phyloP scores from a whole-genome alignment of 2,113 vertebrate genomes.

The Gymnorhina tibicen region DNA sequence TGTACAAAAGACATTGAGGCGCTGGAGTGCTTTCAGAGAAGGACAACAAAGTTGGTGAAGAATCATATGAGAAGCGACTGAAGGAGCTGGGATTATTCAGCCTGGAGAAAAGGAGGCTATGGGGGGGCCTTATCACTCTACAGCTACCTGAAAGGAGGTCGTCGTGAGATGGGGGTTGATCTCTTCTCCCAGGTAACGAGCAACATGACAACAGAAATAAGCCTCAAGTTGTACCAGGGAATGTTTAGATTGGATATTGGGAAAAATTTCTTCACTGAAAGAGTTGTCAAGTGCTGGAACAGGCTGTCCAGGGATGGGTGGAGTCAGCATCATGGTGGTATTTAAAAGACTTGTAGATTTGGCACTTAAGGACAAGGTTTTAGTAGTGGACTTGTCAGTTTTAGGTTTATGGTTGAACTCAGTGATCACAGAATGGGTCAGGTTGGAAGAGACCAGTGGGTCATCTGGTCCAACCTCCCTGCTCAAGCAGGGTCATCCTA shows the following conservation, averaged over 20 bases:
- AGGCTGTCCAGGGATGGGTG: background rate
- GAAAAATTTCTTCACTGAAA: background rate
- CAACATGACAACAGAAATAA: background rate
- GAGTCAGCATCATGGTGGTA: background rate
- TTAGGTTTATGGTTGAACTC: background rate
- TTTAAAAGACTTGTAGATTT: background rate
- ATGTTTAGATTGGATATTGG: background rate
- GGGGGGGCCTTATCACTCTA: too few relatives aligned
- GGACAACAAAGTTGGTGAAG: background rate
- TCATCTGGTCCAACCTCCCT: background rate
- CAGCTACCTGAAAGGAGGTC: background rate
- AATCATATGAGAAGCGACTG: background rate
- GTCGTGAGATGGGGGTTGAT: fast-evolving
- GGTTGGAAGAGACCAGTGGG: background rate
- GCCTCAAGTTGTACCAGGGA: background rate
- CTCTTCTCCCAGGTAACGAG: background rate
- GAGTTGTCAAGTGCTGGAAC: background rate
- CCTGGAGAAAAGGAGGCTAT: background rate
- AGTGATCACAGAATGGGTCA: background rate
- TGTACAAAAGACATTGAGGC: background rate
- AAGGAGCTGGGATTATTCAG: background rate
- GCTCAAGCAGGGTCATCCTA: background rate
- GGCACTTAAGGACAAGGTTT: too few relatives aligned
- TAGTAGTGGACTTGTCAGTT: background rate
- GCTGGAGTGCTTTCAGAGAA: background rate